Percentiles rank a stretch among this genome's conserved stretches.
phyloP scores from a whole-genome alignment of 2,113 vertebrate genomes.

The Azemiops feae region DNA sequence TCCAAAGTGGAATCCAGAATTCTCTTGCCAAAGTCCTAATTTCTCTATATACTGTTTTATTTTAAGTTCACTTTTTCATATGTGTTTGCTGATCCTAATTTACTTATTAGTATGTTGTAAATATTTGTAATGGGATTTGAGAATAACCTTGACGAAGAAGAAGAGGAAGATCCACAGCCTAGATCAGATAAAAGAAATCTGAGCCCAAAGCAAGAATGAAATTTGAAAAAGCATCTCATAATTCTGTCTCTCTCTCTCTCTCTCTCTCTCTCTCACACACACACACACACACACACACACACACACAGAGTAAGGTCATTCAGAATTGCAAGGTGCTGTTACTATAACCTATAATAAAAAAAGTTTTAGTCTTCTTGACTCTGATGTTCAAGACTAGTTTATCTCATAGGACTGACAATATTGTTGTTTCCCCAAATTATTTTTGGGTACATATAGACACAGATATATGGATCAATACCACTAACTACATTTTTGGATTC shows the following conservation, averaged over 20 bases:
- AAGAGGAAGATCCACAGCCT: not conserved
- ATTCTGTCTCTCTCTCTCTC: too few species aligned
- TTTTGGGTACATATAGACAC: not conserved
- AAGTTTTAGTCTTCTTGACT: not conserved
- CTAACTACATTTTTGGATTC: not conserved
- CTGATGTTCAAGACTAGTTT: not conserved
- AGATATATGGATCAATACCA: not conserved
- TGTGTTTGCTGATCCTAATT: not conserved
- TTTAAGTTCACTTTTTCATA: not conserved
- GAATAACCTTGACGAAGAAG: not conserved
- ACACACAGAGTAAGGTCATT: too few species aligned
- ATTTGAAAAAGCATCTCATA: not conserved
- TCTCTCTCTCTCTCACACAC: too few species aligned
- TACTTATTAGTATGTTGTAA: not conserved
- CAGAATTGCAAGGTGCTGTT: too few species aligned
- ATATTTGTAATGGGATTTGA: not conserved
- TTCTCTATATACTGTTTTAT: not conserved
- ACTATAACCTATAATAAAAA: not conserved
- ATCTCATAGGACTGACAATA: not conserved
- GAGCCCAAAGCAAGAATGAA: not conserved
- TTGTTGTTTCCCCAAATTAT: not conserved
- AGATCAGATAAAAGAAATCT: not conserved
- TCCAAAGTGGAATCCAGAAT: not conserved
- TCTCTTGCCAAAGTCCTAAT: not conserved
- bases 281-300: too few species aligned